Base-by-base conservation (phyloP, 1,140 invertebrate species). In the Acromyrmex charruanus region DNA sequence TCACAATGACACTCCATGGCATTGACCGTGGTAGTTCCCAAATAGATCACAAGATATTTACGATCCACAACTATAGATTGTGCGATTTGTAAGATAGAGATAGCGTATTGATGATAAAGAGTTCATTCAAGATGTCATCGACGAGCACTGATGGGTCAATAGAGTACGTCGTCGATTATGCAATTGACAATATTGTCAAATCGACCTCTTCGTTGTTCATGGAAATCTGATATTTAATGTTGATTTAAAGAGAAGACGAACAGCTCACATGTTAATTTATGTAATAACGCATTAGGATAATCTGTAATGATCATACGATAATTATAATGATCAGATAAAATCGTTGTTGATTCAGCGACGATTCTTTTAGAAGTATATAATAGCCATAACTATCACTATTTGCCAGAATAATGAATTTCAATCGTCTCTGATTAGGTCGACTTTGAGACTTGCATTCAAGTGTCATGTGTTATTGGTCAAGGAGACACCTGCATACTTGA, bases 401-500 rank as follows among this genome's bases (percentile, higher is more conserved):
- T 9, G 2, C 6, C 9, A 31, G 0, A 77, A 2, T 25, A 75
- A 75, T 25, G 39, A 25, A 21, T 18, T 16, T 28, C 16, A 21
- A 28, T 59, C 35, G 12, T 72, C 44, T 28, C 6, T 58, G 35
- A 74, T 44, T 25, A 59, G 18, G 12, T 74, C 18, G 12, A 44
- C 68, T 72, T 71, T 44, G 55, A 31, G 12, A 12, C 4, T 28
- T 21, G 49, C 35, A 55, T 31, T 80, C 31, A 68, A 12, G 10
- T 65, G 58, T 77, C 74, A 39, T 14, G 65, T 79, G 44, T 35
- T 39, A 81, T 49, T 74, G 39, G 25, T 61, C 68, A 82, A 82
- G 71, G 12, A 59, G 51, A 58, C 14, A 81, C 63, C 31, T 69
- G 63, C 63, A 21, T n/a, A 81, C 63, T 55, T 81, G 31, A 21